Conservation (phyloP, 37 sponge, comb jelly and placozoan species). For the Tethya wilhelma region DNA sequence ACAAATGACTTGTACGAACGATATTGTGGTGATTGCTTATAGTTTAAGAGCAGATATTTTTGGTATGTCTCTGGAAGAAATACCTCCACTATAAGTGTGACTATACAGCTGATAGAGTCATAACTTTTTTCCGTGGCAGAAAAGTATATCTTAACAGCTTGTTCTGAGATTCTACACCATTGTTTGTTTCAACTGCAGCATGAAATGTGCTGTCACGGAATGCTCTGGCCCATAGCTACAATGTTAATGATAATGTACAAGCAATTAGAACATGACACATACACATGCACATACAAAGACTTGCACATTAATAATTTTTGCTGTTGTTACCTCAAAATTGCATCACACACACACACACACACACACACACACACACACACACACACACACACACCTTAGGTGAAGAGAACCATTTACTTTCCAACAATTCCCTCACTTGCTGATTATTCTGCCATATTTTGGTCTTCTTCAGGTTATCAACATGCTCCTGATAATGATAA, state of each 20-base stretch:
- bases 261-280: too few species aligned
- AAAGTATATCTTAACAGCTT: conserved; percentile 1
- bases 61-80: conserved; percentile 18
- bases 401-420: background rate
- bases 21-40: background rate
- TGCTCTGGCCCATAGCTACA: conserved; percentile 12
- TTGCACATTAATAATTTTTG: too few species aligned
- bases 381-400: too few species aligned
- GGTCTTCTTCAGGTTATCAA: background rate
- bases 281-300: too few species aligned
- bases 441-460: background rate
- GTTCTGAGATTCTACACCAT: conserved; percentile 27
- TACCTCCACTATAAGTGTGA: background rate
- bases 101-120: conserved; percentile 4
- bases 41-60: conserved; percentile 7
- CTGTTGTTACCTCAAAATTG: too few species aligned
- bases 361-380: too few species aligned
- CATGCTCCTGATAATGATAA: background rate
- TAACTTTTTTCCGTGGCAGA: background rate
- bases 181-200: conserved; percentile 39
- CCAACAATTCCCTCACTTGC: background rate
- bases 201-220: conserved; percentile 1
- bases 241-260: too few species aligned
- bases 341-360: too few species aligned
- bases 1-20: conserved; percentile 6